A percentile compares a stretch with the other conserved stretches of the same genome.
Conservation (phyloP, 2,888 invertebrate species). For the Laothoe populi region DNA sequence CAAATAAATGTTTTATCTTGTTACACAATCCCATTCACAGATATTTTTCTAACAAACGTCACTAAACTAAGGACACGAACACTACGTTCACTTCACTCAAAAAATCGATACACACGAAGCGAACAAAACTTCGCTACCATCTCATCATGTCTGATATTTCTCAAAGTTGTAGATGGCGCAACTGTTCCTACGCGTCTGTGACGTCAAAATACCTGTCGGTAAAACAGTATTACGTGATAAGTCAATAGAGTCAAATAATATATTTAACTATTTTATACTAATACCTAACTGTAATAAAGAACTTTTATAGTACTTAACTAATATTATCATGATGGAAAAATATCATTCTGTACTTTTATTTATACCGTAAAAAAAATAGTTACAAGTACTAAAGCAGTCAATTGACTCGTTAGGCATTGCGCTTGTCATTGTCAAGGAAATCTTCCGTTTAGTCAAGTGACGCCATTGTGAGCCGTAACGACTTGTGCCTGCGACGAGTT, state of each 20-base stretch:
- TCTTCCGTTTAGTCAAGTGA: conserved; percentile 86
- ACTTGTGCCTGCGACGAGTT: conserved; percentile 87
- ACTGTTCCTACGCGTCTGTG: conserved; percentile 48
- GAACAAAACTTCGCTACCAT: conserved; percentile 85
- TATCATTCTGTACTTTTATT: background rate
- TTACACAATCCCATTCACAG: conserved; percentile 92
- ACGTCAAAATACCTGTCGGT: conserved; percentile 66
- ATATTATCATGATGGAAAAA: background rate
- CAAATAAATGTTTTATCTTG: conserved; percentile 87
- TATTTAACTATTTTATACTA: background rate
- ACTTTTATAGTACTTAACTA: background rate
- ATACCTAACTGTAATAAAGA: background rate
- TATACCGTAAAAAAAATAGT: background rate
- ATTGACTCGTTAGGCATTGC: conserved; percentile 51
- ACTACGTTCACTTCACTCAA: conserved; percentile 88
- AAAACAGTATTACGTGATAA: conserved; percentile 52
- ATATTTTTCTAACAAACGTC: conserved; percentile 89
- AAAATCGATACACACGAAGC: conserved; percentile 91
- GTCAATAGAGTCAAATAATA: conserved; percentile 5
- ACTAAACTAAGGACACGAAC: conserved; percentile 90
- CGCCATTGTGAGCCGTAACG: conserved; percentile 95
- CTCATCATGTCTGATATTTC: conserved; percentile 45
- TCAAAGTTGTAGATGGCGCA: conserved; percentile 70
- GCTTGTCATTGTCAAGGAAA: conserved; percentile 59
- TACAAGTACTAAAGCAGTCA: background rate